Conservation (phyloP, 2,888 invertebrate genomes). For the Exocentrus adspersus region DNA sequence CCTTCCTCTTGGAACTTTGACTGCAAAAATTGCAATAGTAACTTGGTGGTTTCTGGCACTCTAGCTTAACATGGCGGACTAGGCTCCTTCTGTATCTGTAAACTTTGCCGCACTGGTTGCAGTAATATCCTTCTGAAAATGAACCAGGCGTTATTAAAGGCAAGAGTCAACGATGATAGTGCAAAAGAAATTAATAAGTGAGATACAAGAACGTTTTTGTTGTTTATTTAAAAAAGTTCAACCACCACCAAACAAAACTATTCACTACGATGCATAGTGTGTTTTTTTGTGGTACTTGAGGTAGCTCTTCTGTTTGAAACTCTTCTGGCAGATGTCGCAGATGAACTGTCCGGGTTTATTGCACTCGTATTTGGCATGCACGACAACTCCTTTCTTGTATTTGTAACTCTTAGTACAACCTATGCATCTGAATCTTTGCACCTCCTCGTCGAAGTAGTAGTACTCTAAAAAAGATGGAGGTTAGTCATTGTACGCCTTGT, state of each 20-base stretch:
- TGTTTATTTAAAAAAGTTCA: no score
- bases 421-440: neutral
- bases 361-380: slow-evolving; percentile 37
- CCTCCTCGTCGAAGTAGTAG: neutral
- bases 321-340: slow-evolving; percentile 23
- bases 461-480: slow-evolving; percentile 7
- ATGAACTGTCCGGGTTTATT: slow-evolving; percentile 31
- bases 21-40: slow-evolving; percentile 8
- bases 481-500: no score
- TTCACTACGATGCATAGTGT: no score
- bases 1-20: slow-evolving; percentile 30
- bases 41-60: no score
- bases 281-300: slow-evolving; percentile 17
- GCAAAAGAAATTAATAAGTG: no score
- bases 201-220: no score
- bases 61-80: slow-evolving; percentile 49
- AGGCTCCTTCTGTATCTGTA: slow-evolving; percentile 50
- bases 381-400: slow-evolving; percentile 3
- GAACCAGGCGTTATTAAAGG: no score
- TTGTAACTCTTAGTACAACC: slow-evolving; percentile 8
- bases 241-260: no score
- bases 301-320: slow-evolving; percentile 23
- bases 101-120: slow-evolving; percentile 45
- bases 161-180: no score
- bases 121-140: no score